phyloP scores from a whole-genome alignment of 2,888 invertebrate species.

The Malthinus seriepunctatus region DNA sequence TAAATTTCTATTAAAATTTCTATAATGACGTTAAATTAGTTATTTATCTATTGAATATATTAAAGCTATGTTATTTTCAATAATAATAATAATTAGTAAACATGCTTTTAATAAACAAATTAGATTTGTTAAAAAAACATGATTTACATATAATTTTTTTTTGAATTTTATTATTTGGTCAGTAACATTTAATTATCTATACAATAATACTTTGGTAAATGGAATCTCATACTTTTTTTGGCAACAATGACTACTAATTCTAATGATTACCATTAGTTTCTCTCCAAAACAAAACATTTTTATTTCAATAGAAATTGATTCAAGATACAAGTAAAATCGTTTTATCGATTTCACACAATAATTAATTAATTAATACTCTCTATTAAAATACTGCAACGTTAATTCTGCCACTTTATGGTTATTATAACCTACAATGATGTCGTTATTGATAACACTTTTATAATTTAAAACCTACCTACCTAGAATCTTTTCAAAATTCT shows the following conservation, averaged over 20 bases:
- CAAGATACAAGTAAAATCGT: slow-evolving; percentile 14
- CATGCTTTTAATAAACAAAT: slow-evolving; percentile 19
- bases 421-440: slow-evolving; percentile 49
- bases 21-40: slow-evolving; percentile 20
- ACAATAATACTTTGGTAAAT: slow-evolving; percentile 47
- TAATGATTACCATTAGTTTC: slow-evolving; percentile 26
- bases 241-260: slow-evolving; percentile 45
- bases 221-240: slow-evolving; percentile 44
- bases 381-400: slow-evolving; percentile 37
- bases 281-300: slow-evolving; percentile 15
- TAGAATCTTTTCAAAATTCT: slow-evolving; percentile 17
- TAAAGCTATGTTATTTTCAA: slow-evolving; percentile 23
- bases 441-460: slow-evolving; percentile 14
- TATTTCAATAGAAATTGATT: slow-evolving; percentile 36
- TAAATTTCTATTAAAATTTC: slow-evolving; percentile 18
- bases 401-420: slow-evolving; percentile 50
- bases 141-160: slow-evolving; percentile 13
- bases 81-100: slow-evolving; percentile 11
- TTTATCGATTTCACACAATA: slow-evolving; percentile 15
- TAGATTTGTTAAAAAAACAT: slow-evolving; percentile 19
- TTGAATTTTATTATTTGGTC: slow-evolving; percentile 36
- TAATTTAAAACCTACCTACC: slow-evolving; percentile 15
- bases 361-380: slow-evolving; percentile 12
- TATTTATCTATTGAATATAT: slow-evolving; percentile 21
- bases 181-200: slow-evolving; percentile 39